These are phyloP conservation scores for Chrysogorgia sp. DNA, from an alignment of 92 coral and sea anemone species.

Conservation along the genomic window DNA sequence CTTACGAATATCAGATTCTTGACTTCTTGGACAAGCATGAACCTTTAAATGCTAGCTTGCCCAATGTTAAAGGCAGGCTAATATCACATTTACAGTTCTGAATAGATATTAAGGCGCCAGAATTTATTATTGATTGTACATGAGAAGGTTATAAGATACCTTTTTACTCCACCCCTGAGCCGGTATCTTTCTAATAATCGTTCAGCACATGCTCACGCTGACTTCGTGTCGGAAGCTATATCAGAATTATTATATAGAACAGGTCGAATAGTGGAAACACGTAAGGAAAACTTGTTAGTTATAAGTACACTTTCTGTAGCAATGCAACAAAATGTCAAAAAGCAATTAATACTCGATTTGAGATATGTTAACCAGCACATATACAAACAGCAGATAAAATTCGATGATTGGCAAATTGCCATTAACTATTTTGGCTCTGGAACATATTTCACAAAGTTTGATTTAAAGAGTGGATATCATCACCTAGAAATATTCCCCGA, in stretches of 20 bases:
- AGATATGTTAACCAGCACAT: slow-evolving; percentile 45
- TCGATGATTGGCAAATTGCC: slow-evolving; percentile 32
- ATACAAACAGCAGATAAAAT: slow-evolving; percentile 23
- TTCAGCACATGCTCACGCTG: slow-evolving; percentile 47
- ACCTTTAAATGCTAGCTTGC: neutral
- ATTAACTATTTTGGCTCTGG: slow-evolving; percentile 18
- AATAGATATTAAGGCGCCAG: slow-evolving; percentile 37
- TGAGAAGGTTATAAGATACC: slow-evolving; percentile 48
- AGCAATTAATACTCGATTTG: slow-evolving; percentile 40
- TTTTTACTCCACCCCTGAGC: slow-evolving; percentile 37
- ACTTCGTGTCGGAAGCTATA: slow-evolving; percentile 43
- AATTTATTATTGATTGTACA: slow-evolving; percentile 36
- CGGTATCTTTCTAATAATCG: slow-evolving; percentile 26
- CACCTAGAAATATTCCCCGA: too few relatives aligned
- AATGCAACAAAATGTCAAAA: slow-evolving; percentile 41
- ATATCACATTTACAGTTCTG: slow-evolving; percentile 47
- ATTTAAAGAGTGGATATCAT: too few relatives aligned
- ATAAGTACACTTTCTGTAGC: slow-evolving; percentile 54
- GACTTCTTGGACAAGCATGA: neutral
- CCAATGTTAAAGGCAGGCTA: slow-evolving; percentile 51
- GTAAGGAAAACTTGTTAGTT: slow-evolving; percentile 15
- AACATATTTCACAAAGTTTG: slow-evolving; percentile 38
- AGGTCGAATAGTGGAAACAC: slow-evolving; percentile 29
- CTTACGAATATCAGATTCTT: neutral
- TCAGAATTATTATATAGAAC: slow-evolving; percentile 34